phyloP scores from a whole-genome alignment of 1,140 invertebrate genomes.

The Latrodectus geometricus region DNA sequence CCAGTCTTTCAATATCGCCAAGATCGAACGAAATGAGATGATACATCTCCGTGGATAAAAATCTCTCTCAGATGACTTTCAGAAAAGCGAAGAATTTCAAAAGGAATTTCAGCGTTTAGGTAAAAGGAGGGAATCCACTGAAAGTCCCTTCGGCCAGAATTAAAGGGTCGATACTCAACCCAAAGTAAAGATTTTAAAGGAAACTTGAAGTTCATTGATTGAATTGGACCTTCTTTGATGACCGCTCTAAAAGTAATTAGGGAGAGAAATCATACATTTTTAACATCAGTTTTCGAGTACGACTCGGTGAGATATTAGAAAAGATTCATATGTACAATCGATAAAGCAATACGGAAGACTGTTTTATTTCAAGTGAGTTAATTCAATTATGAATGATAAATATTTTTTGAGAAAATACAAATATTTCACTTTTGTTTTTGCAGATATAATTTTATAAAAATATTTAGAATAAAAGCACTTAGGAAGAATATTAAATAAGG shows the following conservation, averaged over 20 bases:
- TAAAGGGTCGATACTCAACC: conserved; percentile 35
- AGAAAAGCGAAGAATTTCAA: not conserved
- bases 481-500: not conserved
- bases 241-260: conserved; percentile 2
- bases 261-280: not conserved
- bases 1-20: not conserved
- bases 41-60: not conserved
- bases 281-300: not conserved
- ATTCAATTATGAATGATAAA: too few species aligned
- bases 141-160: conserved; percentile 22
- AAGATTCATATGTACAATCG: too few species aligned
- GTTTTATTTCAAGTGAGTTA: too few species aligned
- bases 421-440: not conserved
- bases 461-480: not conserved
- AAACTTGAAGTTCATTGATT: conserved; percentile 19
- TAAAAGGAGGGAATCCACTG: not conserved
- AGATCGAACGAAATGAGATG: not conserved
- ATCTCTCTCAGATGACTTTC: conserved; percentile 1
- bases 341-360: too few species aligned
- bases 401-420: not conserved
- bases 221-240: not conserved
- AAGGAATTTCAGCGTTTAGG: not conserved
- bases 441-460: not conserved
- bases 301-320: too few species aligned
- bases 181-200: not conserved